A percentile compares a stretch with the other conserved stretches of the same genome.
Conservation (phyloP, 2,113 vertebrate genomes). For the Planiliza haematocheilus region DNA sequence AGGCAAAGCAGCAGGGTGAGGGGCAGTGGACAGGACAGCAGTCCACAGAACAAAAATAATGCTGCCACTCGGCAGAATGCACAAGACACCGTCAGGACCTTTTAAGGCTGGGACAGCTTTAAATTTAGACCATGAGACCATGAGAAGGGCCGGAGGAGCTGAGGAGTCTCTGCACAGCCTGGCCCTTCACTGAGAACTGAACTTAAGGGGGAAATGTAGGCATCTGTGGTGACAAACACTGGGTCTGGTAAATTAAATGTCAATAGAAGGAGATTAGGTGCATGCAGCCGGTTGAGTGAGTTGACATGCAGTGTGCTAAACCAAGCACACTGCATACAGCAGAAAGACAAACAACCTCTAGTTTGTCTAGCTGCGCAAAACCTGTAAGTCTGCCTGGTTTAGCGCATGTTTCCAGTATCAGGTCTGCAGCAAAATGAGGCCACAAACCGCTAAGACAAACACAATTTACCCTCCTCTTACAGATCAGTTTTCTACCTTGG, state of each 20-base stretch:
- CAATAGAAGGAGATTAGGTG: background rate
- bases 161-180: constrained; percentile 36
- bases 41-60: constrained; percentile 96
- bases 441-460: background rate
- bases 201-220: background rate
- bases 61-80: constrained; percentile 95
- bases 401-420: background rate
- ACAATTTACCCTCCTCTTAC: no score
- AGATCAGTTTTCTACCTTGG: no score
- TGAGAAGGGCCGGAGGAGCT: constrained; percentile 41
- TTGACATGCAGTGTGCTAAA: no score
- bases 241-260: background rate
- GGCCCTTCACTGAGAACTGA: background rate
- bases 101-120: constrained; percentile 93
- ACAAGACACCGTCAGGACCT: constrained; percentile 90
- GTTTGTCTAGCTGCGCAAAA: no score
- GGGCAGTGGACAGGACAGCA: constrained; percentile 84
- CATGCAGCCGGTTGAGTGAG: no score
- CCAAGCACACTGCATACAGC: no score
- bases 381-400: no score
- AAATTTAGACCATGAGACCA: constrained; percentile 92
- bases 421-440: background rate
- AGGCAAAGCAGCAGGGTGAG: constrained; percentile 80
- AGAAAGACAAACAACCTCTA: no score
- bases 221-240: background rate